Conservation (phyloP, 2,888 invertebrate species). For the Heliconius ethilla region DNA sequence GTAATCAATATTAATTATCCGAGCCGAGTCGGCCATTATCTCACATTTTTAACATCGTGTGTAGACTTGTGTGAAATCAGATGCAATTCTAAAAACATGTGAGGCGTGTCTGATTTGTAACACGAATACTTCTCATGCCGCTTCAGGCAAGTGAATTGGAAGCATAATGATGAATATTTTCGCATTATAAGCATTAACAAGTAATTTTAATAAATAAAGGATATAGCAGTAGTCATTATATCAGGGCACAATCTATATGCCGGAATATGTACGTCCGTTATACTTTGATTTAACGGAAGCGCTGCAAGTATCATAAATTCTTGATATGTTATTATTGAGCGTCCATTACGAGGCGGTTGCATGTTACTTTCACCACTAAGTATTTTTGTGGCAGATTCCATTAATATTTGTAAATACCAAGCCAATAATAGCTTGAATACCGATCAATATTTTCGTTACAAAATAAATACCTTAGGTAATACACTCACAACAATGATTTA, state of each 20-base stretch:
- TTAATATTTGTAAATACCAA: slow-evolving; percentile 46
- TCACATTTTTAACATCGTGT: slow-evolving; percentile 28
- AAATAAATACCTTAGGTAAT: slow-evolving; percentile 18
- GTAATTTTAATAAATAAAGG: slow-evolving; percentile 5
- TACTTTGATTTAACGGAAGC: slow-evolving; percentile 53
- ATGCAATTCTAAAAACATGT: slow-evolving; percentile 51
- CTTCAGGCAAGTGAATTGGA: slow-evolving; percentile 60
- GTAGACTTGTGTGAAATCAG: slow-evolving; percentile 44
- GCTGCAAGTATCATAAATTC: slow-evolving; percentile 56
- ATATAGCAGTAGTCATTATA: slow-evolving; percentile 3
- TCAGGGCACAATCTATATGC: slow-evolving; percentile 22
- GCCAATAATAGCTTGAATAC: slow-evolving; percentile 42
- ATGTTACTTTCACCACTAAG: slow-evolving; percentile 57
- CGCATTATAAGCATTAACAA: background rate
- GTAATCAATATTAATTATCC: slow-evolving; percentile 35
- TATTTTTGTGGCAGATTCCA: slow-evolving; percentile 47
- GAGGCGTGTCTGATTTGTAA: slow-evolving; percentile 43
- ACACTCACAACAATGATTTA: background rate
- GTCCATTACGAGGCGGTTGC: slow-evolving; percentile 42
- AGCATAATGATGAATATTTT: slow-evolving; percentile 46
- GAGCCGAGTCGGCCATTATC: slow-evolving; percentile 35
- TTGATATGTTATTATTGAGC: slow-evolving; percentile 47
- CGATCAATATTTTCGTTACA: slow-evolving; percentile 42
- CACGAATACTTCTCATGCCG: slow-evolving; percentile 59
- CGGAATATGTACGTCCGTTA: slow-evolving; percentile 39